Evolutionary conservation across 2,888 invertebrate species (phyloP), one percentile per base, ranked within the genome.

Genomic region (Ariolimax columbianus): DNA sequence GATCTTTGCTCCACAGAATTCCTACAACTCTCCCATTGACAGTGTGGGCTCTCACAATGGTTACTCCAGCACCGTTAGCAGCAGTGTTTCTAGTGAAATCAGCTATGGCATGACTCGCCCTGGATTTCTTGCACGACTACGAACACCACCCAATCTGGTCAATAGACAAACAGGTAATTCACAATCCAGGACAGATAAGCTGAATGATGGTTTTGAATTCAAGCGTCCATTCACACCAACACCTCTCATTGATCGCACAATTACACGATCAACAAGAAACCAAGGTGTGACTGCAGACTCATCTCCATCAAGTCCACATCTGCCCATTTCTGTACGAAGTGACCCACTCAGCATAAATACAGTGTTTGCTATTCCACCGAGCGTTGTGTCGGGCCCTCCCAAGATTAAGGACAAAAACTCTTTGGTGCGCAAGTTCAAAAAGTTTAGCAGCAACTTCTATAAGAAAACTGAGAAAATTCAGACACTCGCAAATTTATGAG

Each of bases 1-100:
- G 40, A 90, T 92, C 6, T 91, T 90, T 70, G 91, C 91, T 47
- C 92, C 92, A 0, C 90, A 89, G 86, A 92, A 92, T 87, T 91
- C 91, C 11, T 89, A 89, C 38, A 85, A 75, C 36, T 86, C 88
- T 30, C 85, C 86, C 6, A 82, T 70, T 30, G 83, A 84, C 40
- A 88, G 86, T 47, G 86, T 86, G 11, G 87, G 87, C 51, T 88
- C 89, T n/a, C 87, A 80, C 77, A 85, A 83, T 66, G 87, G 87
- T 19, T 87, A 87, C 79, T 86, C 87, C 14, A 88, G 87, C 63
- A 86, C 88, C 6, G 80, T 86, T 78, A 87, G 87, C 77, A 88
- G 86, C 79, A 82, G 84, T 30, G 63, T 86, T 19, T 87, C 87
- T 0, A 81, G 85, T 33, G 86, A 86, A 55, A 70, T 51, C 47